Percentiles rank a stretch among this genome's conserved stretches.
Evolutionary conservation across 2,888 invertebrate species (phyloP).

Genomic region (Eurytoma adleriae): DNA sequence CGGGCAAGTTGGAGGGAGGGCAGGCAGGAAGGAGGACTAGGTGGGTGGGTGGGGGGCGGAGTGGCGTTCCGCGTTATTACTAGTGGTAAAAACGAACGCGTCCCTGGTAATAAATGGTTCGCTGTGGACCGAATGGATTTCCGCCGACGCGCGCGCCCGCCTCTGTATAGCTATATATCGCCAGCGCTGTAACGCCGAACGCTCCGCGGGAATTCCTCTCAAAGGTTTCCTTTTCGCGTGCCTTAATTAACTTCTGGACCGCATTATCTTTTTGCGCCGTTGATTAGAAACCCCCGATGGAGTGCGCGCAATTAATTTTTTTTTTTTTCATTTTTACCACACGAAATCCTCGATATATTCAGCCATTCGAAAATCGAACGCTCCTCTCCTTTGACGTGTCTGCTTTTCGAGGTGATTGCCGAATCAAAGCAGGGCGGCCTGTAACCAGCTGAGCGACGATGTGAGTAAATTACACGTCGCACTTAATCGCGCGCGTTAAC

Average conservation of each 20-base stretch:
- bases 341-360: too few species aligned
- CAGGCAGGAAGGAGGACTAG: too few species aligned
- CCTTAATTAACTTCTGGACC: conserved; percentile 2
- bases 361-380: too few species aligned
- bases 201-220: neutral
- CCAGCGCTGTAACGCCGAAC: neutral
- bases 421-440: too few species aligned
- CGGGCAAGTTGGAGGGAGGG: neutral
- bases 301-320: too few species aligned
- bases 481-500: too few species aligned
- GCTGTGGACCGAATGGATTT: conserved; percentile 20
- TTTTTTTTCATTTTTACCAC: too few species aligned
- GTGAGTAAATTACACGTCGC: too few species aligned
- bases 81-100: conserved; percentile 32
- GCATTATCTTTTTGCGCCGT: neutral
- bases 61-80: conserved; percentile 32
- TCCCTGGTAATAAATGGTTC: conserved; percentile 34
- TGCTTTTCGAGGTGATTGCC: too few species aligned
- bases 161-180: neutral
- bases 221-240: neutral
- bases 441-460: too few species aligned
- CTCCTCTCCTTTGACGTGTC: too few species aligned
- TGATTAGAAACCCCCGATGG: neutral
- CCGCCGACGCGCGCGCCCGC: neutral
- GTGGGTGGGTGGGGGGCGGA: neutral